Conservation (phyloP, 2,113 vertebrate species). For the Indri indri region DNA sequence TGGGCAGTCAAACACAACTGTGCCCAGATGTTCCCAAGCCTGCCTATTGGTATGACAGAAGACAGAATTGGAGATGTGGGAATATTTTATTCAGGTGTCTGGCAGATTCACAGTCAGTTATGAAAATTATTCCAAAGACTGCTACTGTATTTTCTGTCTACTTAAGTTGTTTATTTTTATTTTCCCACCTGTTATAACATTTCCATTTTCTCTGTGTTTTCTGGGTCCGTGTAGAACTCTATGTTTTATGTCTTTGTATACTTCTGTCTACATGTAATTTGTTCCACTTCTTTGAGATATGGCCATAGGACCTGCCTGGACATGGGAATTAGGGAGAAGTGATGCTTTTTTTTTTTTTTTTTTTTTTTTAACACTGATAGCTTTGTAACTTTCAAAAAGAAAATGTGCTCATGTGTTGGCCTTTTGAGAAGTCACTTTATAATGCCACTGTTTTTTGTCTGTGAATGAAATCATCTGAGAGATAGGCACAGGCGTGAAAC, state of each 20-base stretch:
- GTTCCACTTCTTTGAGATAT: background rate
- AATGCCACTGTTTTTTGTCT: background rate
- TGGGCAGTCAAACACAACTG: background rate
- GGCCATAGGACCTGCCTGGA: background rate
- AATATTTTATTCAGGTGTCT: background rate
- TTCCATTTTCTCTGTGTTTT: background rate
- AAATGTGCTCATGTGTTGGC: background rate
- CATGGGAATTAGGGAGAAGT: background rate
- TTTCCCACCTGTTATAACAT: background rate
- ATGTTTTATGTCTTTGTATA: background rate
- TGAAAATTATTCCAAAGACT: background rate
- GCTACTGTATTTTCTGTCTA: background rate
- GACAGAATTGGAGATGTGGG: too few species aligned
- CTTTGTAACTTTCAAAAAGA: background rate
- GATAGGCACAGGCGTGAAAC: background rate
- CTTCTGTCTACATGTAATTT: background rate
- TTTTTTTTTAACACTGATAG: background rate
- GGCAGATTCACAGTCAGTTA: background rate
- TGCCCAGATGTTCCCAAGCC: background rate
- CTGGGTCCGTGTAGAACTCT: too few species aligned
- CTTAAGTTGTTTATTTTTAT: background rate
- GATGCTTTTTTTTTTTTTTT: background rate
- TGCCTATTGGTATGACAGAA: background rate
- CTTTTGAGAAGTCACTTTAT: background rate
- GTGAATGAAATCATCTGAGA: background rate